Evolutionary conservation across 2,797 vertebrate species (phyloP), one percentile per base, ranked within the genome.

Genomic region (Epinephelus malabaricus): DNA sequence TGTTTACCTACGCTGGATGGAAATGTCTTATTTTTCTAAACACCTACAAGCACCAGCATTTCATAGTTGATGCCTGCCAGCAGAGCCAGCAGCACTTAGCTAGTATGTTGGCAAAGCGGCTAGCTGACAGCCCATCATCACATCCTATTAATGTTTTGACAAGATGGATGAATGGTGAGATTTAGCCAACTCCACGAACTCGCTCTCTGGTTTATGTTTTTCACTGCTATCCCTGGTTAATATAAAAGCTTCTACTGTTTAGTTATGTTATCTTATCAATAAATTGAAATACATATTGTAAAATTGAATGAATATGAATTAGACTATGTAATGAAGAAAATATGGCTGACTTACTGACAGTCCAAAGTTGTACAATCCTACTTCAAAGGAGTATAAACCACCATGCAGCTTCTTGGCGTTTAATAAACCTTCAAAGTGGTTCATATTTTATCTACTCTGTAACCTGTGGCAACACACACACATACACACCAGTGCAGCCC

Each of bases 41-140:
- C 53, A 46, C 21, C 23, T 50, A 51, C 40, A 40, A 75, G 50
- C 30, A 56, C 61, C 18, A 53, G 59, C 59, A 34, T 47, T 51
- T 69, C 45, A 49, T 59, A 50, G 25, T 23, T 10, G 2, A 6
- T 65, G 69, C 45, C 66, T 17, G 46, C 64, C 43, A 62, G 47
- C 53, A 67, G 50, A 78, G 47, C 69, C 67, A 56, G 77, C 69
- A 74, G 63, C 70, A 72, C 79, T 73, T 69, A 53, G 62, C 79
- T 72, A 79, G 66, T 81, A 73, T 80, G 66, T 71, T 79, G 71
- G 56, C 65, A 73, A 62, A 68, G 74, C 25, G 4, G 70, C 69
- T 65, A 65, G 73, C 62, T 85, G 84, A 86, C 86, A 81, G 76
- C 74, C 66, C 60, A 76, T 85, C 80, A 82, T 85, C 75, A 83